These are phyloP conservation scores for Tupiocoris notatus DNA, from an alignment of 2,888 invertebrate genomes.

Conservation along the genomic window DNA sequence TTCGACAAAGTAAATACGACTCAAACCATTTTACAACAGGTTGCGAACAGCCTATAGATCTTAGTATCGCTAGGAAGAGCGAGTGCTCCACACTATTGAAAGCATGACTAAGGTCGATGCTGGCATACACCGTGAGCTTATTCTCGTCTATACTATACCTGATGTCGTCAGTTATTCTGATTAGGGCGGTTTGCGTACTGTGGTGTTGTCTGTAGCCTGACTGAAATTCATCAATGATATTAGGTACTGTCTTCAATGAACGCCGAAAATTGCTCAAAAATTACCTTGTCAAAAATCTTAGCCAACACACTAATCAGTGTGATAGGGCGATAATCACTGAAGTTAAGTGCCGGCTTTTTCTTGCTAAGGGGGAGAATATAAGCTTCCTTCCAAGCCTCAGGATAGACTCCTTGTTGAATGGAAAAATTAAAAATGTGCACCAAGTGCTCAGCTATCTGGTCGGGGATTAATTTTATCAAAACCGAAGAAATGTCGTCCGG, in stretches of 20 bases:
- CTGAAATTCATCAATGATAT: neutral
- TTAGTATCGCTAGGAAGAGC: neutral
- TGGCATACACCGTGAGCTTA: neutral
- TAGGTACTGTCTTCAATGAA: neutral
- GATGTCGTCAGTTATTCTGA: neutral
- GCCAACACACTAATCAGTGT: conserved; percentile 1
- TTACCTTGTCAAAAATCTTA: neutral
- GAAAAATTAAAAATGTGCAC: neutral
- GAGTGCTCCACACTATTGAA: conserved; percentile 5
- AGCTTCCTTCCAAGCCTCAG: too few species aligned
- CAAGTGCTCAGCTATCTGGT: neutral
- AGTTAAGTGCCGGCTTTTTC: too few species aligned
- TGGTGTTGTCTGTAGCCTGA: too few species aligned
- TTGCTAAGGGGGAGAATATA: too few species aligned
- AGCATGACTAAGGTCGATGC: conserved; percentile 11
- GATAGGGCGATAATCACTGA: neutral
- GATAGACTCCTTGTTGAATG: too few species aligned
- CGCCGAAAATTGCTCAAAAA: neutral
- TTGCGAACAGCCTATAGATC: neutral
- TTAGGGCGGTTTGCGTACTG: neutral
- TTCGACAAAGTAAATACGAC: neutral
- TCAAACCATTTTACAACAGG: neutral
- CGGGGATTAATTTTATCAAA: neutral
- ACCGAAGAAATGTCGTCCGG: neutral
- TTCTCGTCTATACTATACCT: neutral